These are phyloP conservation scores for Tachystola acroxantha DNA, from an alignment of 2,888 invertebrate species.

Conservation along the genomic window DNA sequence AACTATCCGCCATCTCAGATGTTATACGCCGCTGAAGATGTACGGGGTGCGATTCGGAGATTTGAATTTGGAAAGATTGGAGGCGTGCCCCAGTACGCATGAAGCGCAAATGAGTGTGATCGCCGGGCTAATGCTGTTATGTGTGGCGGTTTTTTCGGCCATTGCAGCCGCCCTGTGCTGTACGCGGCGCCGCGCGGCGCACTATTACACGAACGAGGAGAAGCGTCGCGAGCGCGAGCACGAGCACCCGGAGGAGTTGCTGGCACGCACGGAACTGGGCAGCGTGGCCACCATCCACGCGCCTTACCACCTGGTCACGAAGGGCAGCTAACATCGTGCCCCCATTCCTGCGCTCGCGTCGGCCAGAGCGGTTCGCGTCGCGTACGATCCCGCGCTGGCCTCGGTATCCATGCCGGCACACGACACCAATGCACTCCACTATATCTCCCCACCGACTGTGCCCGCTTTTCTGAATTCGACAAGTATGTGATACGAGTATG, in stretches of 20 bases:
- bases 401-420: conserved; percentile 18
- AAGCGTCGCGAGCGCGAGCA: conserved; percentile 65
- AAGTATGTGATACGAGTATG: conserved; percentile 61
- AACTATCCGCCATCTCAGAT: conserved; percentile 72
- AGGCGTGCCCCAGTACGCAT: conserved; percentile 66
- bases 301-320: conserved; percentile 49
- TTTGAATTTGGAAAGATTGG: conserved; percentile 46
- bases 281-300: conserved; percentile 64
- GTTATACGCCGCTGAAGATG: conserved; percentile 77
- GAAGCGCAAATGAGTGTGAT: conserved; percentile 78
- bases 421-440: conserved; percentile 33
- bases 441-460: conserved; percentile 27
- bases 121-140: conserved; percentile 63
- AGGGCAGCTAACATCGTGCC: conserved; percentile 60
- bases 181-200: conserved; percentile 83
- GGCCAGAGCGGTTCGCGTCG: conserved; percentile 19
- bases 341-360: conserved; percentile 24
- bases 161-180: conserved; percentile 80
- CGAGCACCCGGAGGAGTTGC: conserved; percentile 59
- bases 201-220: conserved; percentile 90
- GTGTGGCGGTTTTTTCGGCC: conserved; percentile 65
- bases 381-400: conserved; percentile 24
- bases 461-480: conserved; percentile 38
- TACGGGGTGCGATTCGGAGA: conserved; percentile 57
- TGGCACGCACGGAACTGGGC: conserved; percentile 49